Evolutionary conservation across 2,113 vertebrate species (phyloP).

Genomic region (Caranx melampygus): DNA sequence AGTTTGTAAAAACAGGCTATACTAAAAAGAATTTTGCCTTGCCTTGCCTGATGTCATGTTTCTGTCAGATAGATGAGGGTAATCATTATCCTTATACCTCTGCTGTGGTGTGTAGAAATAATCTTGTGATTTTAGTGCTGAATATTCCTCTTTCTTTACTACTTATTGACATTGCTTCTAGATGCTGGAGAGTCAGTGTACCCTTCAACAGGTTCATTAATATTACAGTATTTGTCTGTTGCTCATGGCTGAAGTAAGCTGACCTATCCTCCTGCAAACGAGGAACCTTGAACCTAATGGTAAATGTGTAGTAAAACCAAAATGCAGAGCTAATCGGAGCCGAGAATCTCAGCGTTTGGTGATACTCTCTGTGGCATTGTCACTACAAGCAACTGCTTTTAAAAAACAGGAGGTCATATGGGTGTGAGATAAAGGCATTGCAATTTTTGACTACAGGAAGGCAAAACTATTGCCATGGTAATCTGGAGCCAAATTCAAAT

Average conservation of each 20-base stretch:
- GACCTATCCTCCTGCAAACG: neutral
- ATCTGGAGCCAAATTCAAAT: neutral
- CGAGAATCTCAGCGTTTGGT: neutral
- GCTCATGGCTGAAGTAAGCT: no score
- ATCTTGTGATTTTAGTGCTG: no score
- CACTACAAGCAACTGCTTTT: neutral
- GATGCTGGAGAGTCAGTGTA: neutral
- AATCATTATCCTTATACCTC: no score
- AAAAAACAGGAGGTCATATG: neutral
- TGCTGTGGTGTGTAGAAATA: no score
- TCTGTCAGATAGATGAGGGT: no score
- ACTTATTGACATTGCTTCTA: neutral
- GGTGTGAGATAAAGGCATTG: neutral
- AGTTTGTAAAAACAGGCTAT: no score
- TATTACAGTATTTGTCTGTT: no score
- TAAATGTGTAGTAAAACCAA: neutral
- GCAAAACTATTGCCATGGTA: neutral
- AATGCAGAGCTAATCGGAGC: no score
- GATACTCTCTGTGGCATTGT: neutral
- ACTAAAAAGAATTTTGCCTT: no score
- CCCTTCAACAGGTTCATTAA: no score
- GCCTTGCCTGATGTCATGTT: no score
- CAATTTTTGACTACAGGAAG: neutral
- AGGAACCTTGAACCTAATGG: neutral
- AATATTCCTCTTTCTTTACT: no score